Conservation (phyloP, 2,888 invertebrate species). For the Gymnosoma rotundatum region DNA sequence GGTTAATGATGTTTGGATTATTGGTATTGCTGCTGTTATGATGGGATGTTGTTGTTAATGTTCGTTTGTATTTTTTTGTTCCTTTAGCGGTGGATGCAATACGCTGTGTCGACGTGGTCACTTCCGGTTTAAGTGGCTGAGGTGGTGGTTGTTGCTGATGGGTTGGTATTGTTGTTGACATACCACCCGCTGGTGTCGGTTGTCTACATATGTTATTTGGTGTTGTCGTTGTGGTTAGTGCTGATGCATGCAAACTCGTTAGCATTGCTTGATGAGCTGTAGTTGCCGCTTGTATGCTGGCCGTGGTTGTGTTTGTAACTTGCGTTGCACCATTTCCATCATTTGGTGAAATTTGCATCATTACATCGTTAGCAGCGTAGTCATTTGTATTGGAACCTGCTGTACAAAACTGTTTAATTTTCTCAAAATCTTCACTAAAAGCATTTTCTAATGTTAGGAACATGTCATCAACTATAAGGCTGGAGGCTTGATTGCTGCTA, state of each 20-base stretch:
- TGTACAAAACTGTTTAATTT: conserved; percentile 88
- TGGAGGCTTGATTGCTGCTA: conserved; percentile 71
- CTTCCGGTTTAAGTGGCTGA: conserved; percentile 84
- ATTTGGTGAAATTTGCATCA: conserved; percentile 81
- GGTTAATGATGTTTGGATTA: conserved; percentile 80
- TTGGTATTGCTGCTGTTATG: conserved; percentile 80
- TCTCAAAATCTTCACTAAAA: conserved; percentile 91
- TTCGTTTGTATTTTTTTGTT: conserved; percentile 88
- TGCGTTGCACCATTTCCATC: conserved; percentile 73
- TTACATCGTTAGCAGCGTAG: conserved; percentile 75
- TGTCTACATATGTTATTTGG: conserved; percentile 73
- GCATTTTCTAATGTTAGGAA: conserved; percentile 82
- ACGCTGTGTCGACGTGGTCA: conserved; percentile 82
- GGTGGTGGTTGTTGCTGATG: conserved; percentile 74
- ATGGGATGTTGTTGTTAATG: conserved; percentile 78
- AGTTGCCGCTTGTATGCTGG: conserved; percentile 61
- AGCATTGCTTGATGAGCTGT: conserved; percentile 70
- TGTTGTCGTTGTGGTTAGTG: conserved; percentile 72
- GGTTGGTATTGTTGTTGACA: conserved; percentile 22
- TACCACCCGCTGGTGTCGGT: conserved; percentile 31
- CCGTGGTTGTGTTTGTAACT: conserved; percentile 75
- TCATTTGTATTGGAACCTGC: conserved; percentile 80
- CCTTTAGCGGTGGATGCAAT: conserved; percentile 82
- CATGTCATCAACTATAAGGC: conserved; percentile 82
- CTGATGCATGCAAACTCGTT: conserved; percentile 78